Evolutionary conservation across 2,113 vertebrate species (phyloP).

Genomic region (Ctenodactylus gundi): DNA sequence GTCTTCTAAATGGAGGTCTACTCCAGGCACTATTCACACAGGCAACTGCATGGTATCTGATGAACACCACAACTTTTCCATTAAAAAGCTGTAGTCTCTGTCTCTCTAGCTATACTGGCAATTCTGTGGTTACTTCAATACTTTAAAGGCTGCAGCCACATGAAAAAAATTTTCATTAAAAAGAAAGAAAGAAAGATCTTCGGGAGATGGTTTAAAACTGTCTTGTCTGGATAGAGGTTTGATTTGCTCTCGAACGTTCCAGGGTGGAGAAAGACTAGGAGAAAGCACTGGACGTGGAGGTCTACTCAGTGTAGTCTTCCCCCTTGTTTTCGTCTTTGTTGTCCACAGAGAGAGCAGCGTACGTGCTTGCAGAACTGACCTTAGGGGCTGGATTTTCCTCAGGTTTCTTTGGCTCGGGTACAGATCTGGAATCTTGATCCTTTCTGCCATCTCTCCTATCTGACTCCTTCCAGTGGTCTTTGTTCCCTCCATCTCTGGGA

Average conservation of each 20-base stretch:
- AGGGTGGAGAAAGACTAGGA: slow-evolving; percentile 75
- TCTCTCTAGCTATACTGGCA: slow-evolving; percentile 64
- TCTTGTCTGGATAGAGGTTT: slow-evolving; percentile 81
- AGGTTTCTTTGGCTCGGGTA: slow-evolving; percentile 94
- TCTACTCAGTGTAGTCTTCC: slow-evolving; percentile 86
- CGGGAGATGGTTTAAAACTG: too few relatives aligned
- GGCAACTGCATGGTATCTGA: slow-evolving; percentile 22
- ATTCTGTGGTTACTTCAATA: slow-evolving; percentile 75
- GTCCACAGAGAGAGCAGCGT: slow-evolving; percentile 92
- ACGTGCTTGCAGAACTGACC: slow-evolving; percentile 95
- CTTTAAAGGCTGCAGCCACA: slow-evolving; percentile 82
- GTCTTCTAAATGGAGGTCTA: slow-evolving; percentile 10
- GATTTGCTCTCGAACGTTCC: slow-evolving; percentile 79
- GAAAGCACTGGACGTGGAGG: slow-evolving; percentile 67
- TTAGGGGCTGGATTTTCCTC: slow-evolving; percentile 90
- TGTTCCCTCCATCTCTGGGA: slow-evolving; percentile 86
- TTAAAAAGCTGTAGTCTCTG: slow-evolving; percentile 56
- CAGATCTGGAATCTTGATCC: slow-evolving; percentile 90
- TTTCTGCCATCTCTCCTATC: slow-evolving; percentile 91
- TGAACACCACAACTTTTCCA: slow-evolving; percentile 29
- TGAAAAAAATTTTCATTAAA: slow-evolving; percentile 80
- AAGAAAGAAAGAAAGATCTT: slow-evolving; percentile 77
- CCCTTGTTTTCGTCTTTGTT: slow-evolving; percentile 88
- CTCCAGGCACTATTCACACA: slow-evolving; percentile 48
- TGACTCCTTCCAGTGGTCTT: slow-evolving; percentile 90